Evolutionary conservation across 2,797 vertebrate genomes (phyloP).

Genomic region (Danio tinwini): DNA sequence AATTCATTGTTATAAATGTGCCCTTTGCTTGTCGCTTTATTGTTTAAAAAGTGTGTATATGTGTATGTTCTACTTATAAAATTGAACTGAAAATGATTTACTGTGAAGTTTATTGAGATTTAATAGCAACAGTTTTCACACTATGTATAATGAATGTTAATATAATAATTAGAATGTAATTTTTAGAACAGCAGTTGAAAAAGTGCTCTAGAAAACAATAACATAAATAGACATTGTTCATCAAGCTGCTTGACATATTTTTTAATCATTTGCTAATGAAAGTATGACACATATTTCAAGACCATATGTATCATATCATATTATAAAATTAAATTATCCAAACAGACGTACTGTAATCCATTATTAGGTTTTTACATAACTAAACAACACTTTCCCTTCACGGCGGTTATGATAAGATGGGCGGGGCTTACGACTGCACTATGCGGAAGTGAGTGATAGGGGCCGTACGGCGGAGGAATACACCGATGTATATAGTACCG

Average conservation of each 20-base stretch:
- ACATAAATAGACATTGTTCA: neutral
- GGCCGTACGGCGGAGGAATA: constrained; percentile 75
- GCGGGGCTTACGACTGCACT: constrained; percentile 39
- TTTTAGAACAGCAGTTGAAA: neutral
- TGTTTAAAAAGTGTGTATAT: neutral
- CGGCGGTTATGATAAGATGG: constrained; percentile 11
- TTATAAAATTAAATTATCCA: neutral
- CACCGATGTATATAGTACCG: constrained; percentile 56
- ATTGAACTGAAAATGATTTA: neutral
- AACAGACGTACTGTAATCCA: neutral
- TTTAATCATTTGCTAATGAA: no score
- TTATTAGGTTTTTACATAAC: neutral
- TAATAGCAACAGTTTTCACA: neutral
- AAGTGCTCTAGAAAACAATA: neutral
- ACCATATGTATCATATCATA: neutral
- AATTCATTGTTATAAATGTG: neutral
- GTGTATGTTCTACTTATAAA: neutral
- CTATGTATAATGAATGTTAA: neutral
- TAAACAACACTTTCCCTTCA: neutral
- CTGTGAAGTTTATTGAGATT: neutral
- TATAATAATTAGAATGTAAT: neutral
- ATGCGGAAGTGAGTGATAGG: constrained; percentile 51
- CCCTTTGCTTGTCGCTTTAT: neutral
- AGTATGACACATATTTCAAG: neutral
- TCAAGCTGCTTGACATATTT: neutral